Evolutionary conservation across 2,797 vertebrate genomes (phyloP).

Genomic region (Clarias pachynema): DNA sequence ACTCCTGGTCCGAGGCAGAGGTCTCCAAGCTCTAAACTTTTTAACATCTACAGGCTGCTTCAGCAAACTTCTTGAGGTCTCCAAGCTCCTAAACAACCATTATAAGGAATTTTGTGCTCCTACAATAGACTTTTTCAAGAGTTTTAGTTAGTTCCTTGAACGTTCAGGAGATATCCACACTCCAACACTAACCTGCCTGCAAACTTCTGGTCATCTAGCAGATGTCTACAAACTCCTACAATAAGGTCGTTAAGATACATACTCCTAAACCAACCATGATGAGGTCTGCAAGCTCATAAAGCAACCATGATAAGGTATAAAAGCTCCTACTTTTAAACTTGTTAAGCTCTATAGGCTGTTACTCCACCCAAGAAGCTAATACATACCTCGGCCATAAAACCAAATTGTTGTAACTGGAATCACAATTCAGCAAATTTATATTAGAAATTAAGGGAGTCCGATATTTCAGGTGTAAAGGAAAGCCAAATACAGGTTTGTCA

Average conservation of each 20-base stretch:
- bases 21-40: not conserved
- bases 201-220: too few species aligned
- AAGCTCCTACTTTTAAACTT: not conserved
- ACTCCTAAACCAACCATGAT: not conserved
- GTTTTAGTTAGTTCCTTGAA: too few species aligned
- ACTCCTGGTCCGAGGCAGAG: not conserved
- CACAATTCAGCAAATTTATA: not conserved
- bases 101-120: too few species aligned
- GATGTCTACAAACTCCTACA: too few species aligned
- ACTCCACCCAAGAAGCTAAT: not conserved
- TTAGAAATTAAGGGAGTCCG: constrained; percentile 7
- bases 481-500: not conserved
- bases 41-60: not conserved
- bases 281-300: too few species aligned
- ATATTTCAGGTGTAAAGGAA: constrained; percentile 5
- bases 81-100: not conserved
- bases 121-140: too few species aligned
- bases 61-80: not conserved
- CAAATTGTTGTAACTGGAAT: not conserved
- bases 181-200: too few species aligned
- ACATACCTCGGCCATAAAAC: not conserved
- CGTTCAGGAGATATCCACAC: too few species aligned
- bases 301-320: not conserved
- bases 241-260: too few species aligned
- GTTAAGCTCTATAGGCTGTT: not conserved